These are phyloP conservation scores for Cephalopterus ornatus DNA, from an alignment of 2,113 vertebrate genomes.

Conservation along the genomic window DNA sequence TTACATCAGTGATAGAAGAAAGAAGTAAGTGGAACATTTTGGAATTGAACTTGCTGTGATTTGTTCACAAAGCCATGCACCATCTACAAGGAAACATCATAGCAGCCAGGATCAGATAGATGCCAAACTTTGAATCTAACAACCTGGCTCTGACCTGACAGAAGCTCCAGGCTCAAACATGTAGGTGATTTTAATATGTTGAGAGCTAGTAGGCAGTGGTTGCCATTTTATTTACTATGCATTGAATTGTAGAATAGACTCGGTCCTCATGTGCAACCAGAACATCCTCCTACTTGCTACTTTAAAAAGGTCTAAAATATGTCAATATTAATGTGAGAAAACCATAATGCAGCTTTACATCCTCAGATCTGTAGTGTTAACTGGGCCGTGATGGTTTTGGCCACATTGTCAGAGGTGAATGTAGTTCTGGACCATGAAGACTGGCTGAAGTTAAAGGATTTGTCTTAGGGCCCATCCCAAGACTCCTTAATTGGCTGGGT, in stretches of 20 bases:
- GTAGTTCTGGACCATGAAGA: not conserved
- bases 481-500: constrained; percentile 43
- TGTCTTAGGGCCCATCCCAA: not conserved
- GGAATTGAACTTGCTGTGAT: not conserved
- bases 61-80: not conserved
- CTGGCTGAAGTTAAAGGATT: not conserved
- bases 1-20: not conserved
- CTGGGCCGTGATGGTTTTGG: not conserved
- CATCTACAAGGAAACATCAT: not conserved
- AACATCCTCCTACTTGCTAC: not conserved
- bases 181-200: not conserved
- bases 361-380: not conserved
- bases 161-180: not conserved
- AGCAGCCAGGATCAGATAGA: not conserved
- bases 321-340: not conserved
- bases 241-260: not conserved
- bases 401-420: not conserved
- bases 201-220: not conserved
- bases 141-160: not conserved
- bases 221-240: not conserved
- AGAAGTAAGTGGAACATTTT: not conserved
- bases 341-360: not conserved
- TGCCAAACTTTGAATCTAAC: not conserved
- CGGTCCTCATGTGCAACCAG: not conserved
- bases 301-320: not conserved